Base-by-base conservation (phyloP, 2,888 invertebrate genomes). In the Ichneumoninae sp. region DNA sequence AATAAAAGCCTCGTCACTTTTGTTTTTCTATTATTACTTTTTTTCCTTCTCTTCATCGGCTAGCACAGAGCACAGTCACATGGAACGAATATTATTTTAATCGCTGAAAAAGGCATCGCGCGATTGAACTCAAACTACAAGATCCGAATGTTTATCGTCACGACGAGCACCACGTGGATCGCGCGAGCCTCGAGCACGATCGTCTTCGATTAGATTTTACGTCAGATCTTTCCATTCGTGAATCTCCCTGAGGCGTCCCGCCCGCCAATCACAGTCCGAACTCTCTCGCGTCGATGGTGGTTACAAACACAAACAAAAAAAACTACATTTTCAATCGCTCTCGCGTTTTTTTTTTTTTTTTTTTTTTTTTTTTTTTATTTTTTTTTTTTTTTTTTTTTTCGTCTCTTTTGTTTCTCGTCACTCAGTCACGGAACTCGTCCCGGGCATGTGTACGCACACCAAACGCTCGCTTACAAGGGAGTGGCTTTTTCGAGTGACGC, bases 401-500 rank as follows among this genome's bases (percentile, higher is more conserved):
- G n/a, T 19, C 5, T 7, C 33, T 69, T 80, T 80, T n/a, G 44
- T 36, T 26, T 72, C 26, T 62, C 62, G 30, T 62, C 33, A 44
- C 40, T 36, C 36, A 6, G 0, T n/a, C 66, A 19, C 65, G 68
- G 68, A 33, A 19, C 44, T 10, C 40, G 52, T 65, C 33, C 5
- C 65, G 66, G 47, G 68, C 78, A 19, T 69, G 71, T 71, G 60
- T 71, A 79, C 75, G 62, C 50, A 77, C 69, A 36, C 84, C 26
- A 60, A 74, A 60, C 84, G 78, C 40, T 80, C 84, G 87, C 87
- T 74, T 74, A 83, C 76, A 72, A 84, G 85, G 88, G 87, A 88
- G 88, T 88, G 88, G 87, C 88, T 87, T 87, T 85, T 85, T 82
- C 85, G 80, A 72, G 72, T 82, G 82, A 86, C 84, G 86, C 84